Conservation (phyloP, 2,113 vertebrate genomes). For the Bubo scandiacus region DNA sequence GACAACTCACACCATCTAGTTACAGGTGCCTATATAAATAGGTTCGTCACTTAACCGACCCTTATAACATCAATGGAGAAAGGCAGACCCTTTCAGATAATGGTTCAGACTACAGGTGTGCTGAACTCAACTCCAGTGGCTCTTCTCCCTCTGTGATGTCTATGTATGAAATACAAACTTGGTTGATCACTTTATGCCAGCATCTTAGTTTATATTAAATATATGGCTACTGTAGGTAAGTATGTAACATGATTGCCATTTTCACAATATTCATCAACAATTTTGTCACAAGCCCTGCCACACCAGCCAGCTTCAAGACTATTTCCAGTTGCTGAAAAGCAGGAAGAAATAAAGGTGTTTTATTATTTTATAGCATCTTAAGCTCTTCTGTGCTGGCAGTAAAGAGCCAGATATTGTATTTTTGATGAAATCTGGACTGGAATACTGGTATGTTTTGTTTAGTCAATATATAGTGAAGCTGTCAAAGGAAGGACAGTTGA, state of each 20-base stretch:
- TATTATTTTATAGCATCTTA: slow-evolving; percentile 26
- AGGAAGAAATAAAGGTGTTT: neutral
- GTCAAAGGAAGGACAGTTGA: slow-evolving; percentile 45
- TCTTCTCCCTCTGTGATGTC: neutral
- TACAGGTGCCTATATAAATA: neutral
- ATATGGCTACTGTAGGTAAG: neutral
- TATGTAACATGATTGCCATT: neutral
- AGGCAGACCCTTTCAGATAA: neutral
- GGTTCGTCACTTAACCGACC: fast-evolving
- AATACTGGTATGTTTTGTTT: neutral
- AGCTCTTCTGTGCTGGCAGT: neutral
- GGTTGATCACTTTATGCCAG: neutral
- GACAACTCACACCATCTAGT: neutral
- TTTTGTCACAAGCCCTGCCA: neutral
- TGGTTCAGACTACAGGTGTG: too few species aligned
- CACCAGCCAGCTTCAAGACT: neutral
- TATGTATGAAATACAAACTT: neutral
- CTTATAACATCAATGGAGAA: neutral
- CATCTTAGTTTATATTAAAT: neutral
- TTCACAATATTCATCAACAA: neutral
- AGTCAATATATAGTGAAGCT: slow-evolving; percentile 20
- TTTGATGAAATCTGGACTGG: neutral
- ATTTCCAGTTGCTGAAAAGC: neutral
- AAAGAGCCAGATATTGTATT: neutral
- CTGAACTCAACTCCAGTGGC: fast-evolving